Evolutionary conservation across 1,140 invertebrate genomes (phyloP).

Genomic region (Drosophila persimilis): DNA sequence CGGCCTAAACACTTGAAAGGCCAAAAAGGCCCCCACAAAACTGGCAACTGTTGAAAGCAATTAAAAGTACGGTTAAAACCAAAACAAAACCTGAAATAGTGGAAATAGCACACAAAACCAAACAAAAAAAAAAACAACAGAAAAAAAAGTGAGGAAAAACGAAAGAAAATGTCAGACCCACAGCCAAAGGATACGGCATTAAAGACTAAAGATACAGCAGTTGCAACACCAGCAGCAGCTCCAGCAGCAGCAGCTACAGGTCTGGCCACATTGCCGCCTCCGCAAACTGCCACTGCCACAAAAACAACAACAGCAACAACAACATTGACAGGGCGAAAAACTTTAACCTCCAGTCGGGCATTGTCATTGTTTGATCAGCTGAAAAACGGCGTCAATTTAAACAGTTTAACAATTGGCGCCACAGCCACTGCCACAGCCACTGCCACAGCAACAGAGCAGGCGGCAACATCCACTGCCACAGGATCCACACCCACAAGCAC

Average conservation of each 20-base stretch:
- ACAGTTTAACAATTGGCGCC: conserved; percentile 63
- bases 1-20: conserved; percentile 27
- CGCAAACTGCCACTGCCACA: conserved; percentile 3
- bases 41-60: conserved; percentile 25
- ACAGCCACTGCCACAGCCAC: conserved; percentile 28
- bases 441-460: neutral
- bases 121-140: conserved; percentile 9
- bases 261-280: neutral
- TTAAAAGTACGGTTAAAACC: conserved; percentile 24
- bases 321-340: conserved; percentile 34
- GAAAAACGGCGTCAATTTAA: conserved; percentile 77
- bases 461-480: conserved; percentile 8
- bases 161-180: conserved; percentile 58
- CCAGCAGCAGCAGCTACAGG: no score
- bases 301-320: conserved; percentile 15
- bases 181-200: conserved; percentile 53
- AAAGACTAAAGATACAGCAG: conserved; percentile 44
- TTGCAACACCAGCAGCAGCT: neutral
- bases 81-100: conserved; percentile 42
- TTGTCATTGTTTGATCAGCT: conserved; percentile 82
- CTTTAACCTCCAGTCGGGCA: conserved; percentile 56
- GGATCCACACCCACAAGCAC: conserved; percentile 33
- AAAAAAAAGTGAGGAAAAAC: conserved; percentile 17
- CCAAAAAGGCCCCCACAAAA: conserved; percentile 1
- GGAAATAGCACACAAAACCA: conserved; percentile 17